Base-by-base conservation (phyloP, 2,797 vertebrate species). In the Oryzias dopingdopingensis region DNA sequence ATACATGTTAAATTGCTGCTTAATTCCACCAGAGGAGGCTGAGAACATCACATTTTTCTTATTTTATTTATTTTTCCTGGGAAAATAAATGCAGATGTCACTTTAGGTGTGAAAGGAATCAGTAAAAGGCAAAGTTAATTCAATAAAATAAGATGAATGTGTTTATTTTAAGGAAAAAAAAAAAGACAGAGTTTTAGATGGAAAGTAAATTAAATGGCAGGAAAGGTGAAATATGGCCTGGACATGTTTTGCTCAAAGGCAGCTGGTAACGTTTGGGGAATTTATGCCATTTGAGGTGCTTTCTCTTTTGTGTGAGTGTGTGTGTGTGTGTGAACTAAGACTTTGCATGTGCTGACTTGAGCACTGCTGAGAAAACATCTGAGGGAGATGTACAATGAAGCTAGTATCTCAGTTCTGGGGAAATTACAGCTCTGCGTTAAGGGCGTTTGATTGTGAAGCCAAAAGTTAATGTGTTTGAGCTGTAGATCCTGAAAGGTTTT, bases 1-100 rank as follows among this genome's bases (percentile, higher is more conserved):
- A 48, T 51, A 45, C 60, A 59, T 65, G 44, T 58, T 67, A 62
- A 77, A 70, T 65, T 45, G 18, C 52, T 57, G 67, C 65, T 67
- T 75, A 29, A 29, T 57, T 70, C 44, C 63, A 61, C 55, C 64
- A 58, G 45, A 55, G 52, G 59, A 63, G 57, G 44, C 6, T 16
- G 47, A 63, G 62, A 71, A 68, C 52, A 74, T 42, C 62, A 48
- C 5, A 70, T 43, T 15, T 46, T 44, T 8, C 50, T 56, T 52
- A 42, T 49, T 55, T 59, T 37, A 12, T 37, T 10, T 32, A 2
- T 37, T 37, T 29, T 6, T 29, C 26, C 26, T 29, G 26, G 26
- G 5, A 29, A 29, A 29, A 6, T 29, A 6, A 29, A 6, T 29
- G 26, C 7, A 10, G 32, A 37, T 37, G 32, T 37, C 32, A 37